phyloP scores from a whole-genome alignment of 2,888 invertebrate species.

The Zygothrica quintamaculata region DNA sequence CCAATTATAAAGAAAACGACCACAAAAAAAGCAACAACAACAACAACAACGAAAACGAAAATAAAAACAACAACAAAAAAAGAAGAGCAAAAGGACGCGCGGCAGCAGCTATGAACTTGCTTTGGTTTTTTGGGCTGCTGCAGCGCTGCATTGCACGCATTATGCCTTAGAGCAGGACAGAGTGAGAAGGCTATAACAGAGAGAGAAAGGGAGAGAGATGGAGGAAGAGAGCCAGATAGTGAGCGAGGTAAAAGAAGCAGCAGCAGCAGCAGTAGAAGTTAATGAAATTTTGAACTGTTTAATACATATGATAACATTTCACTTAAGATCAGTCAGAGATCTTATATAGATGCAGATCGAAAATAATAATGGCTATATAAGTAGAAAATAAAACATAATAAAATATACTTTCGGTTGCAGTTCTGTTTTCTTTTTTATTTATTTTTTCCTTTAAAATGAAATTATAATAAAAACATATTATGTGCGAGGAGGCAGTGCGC shows the following conservation, averaged over 20 bases:
- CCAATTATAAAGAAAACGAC: slow-evolving; percentile 83
- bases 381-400: no score
- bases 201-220: no score
- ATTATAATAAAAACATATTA: slow-evolving; percentile 70
- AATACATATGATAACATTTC: no score
- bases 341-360: no score
- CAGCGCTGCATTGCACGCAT: no score
- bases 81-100: slow-evolving; percentile 27
- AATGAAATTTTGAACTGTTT: no score
- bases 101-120: slow-evolving; percentile 16
- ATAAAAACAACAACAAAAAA: slow-evolving; percentile 48
- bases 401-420: no score
- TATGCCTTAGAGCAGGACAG: no score
- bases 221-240: neutral
- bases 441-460: slow-evolving; percentile 64
- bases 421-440: no score
- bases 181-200: no score
- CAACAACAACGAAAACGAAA: slow-evolving; percentile 77
- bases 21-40: slow-evolving; percentile 51
- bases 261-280: neutral
- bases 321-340: no score
- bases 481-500: slow-evolving; percentile 55
- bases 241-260: neutral
- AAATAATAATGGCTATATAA: no score
- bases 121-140: slow-evolving; percentile 21